Evolutionary conservation across 2,888 invertebrate genomes (phyloP), one percentile per base, ranked within the genome.

Genomic region (Cerastis leucographa): DNA sequence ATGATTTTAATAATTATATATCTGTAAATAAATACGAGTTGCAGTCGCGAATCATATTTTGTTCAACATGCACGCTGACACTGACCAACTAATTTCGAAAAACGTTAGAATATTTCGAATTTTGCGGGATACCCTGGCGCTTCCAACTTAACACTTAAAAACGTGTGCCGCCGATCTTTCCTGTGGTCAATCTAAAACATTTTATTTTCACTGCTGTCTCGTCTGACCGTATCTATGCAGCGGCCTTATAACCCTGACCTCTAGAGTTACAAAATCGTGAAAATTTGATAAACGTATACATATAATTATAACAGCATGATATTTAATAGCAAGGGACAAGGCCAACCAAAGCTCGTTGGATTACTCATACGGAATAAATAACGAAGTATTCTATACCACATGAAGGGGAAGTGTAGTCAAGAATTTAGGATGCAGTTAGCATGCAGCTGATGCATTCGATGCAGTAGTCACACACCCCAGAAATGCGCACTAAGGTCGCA

Each of bases 241-340:
- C 35, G 22, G 17, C 29, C 79, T 51, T 42, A 44, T 12, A 74
- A 72, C 25, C n/a, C 44, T 42, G 56, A 85, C 85, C 62, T 66
- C 19, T 29, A 62, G 8, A 71, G 40, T 61, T 49, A 85, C 71
- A 65, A 76, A 76, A 85, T 25, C 35, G 59, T 76, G 64, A 69
- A 81, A 71, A 82, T 68, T 71, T 69, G 71, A 76, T 85, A 85
- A 76, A 62, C 68, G 70, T 71, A 81, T 81, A 85, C 25, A 81
- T 71, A 71, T 25, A 85, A n/a, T 35, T 35, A 35, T 2, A 35
- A 46, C 25, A 54, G 46, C 22, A 29, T 29, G 42, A 54, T 71
- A 81, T 71, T 44, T 22, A 40, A 62, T 65, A 70, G 46, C 61
- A 69, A 44, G 66, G 49, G 54, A 42, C 64, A 85, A 85, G 68